Evolutionary conservation across 2,113 vertebrate genomes (phyloP), one percentile per base, ranked within the genome.

Genomic region (Poecile atricapillus): DNA sequence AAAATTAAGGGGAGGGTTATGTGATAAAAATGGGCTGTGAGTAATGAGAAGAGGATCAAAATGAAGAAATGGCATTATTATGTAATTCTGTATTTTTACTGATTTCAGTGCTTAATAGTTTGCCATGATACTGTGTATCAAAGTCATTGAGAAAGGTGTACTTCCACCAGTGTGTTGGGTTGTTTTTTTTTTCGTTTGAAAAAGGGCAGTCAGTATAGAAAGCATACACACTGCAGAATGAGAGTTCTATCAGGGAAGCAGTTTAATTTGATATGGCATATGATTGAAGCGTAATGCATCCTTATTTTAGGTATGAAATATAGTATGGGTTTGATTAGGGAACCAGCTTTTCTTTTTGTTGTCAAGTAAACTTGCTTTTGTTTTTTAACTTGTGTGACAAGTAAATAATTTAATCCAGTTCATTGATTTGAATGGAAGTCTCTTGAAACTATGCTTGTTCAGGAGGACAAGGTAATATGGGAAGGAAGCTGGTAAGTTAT

Each of bases 271-370:
- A 46, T 56, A 7, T 30, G 13, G 3, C 80, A 1, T 33, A 18
- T 64, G 10, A 13, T 50, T 69, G 13, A 83, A 68, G 9, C 0
- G 0, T 31, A 44, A 33, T n/a, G n/a, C 1, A 2, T 19, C 24
- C 63, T 62, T 69, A 25, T 37, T 83, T 87, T 77, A 78, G 18
- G 5, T 71, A 9, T 2, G 18, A 81, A 8, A 27, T 87, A 12
- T 2, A 23, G 7, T 39, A 24, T 8, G 2, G 19, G 37, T 63
- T 59, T 78, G 27, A 28, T 67, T 64, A 53, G 79, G 15, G 5
- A 60, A 11, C 17, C 7, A 23, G 22, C 2, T 33, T 62, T 53
- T 19, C 9, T 19, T 31, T 37, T 37, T 68, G n/a, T 27, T 31
- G n/a, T 58, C 35, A 30, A 67, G 24, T 47, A 67, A 58, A 31